Evolutionary conservation across 1,140 invertebrate genomes (phyloP).

Genomic region (Tachypleus tridentatus): DNA sequence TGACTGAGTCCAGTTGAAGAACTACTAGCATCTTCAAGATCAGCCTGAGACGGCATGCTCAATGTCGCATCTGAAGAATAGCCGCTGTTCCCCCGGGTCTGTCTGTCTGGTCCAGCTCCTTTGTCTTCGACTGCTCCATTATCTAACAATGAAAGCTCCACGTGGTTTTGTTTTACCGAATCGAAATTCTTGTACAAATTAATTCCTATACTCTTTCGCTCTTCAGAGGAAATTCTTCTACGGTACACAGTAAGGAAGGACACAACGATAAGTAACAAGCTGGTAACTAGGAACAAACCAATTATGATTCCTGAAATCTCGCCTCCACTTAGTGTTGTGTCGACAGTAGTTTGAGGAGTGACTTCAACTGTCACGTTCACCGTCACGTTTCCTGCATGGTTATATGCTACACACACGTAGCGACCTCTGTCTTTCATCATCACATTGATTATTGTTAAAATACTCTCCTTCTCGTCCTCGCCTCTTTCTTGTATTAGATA

Average conservation of each 20-base stretch:
- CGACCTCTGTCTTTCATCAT: constrained; percentile 75
- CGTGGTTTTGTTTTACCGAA: constrained; percentile 17
- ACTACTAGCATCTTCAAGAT: no score
- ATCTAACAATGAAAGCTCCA: not conserved
- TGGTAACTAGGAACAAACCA: constrained; percentile 60
- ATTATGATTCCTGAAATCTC: constrained; percentile 74
- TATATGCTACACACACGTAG: constrained; percentile 82
- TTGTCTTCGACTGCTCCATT: no score
- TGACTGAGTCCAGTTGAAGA: no score
- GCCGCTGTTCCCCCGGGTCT: no score
- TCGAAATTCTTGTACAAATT: constrained; percentile 17
- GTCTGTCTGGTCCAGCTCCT: no score
- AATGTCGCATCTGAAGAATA: no score
- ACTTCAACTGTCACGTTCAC: constrained; percentile 80
- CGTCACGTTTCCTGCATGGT: constrained; percentile 79
- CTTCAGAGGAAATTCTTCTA: constrained; percentile 7
- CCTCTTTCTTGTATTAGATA: constrained; percentile 44
- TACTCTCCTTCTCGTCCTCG: constrained; percentile 61
- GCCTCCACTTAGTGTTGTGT: constrained; percentile 57
- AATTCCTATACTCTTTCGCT: constrained; percentile 12
- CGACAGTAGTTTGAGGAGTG: constrained; percentile 45
- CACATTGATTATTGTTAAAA: constrained; percentile 69
- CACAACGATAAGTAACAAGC: constrained; percentile 54
- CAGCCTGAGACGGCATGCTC: no score
- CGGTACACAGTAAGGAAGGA: constrained; percentile 29